Evolutionary conservation across 1,140 invertebrate genomes (phyloP), one percentile per base, ranked within the genome.

Genomic region (Eriocheir sinensis): DNA sequence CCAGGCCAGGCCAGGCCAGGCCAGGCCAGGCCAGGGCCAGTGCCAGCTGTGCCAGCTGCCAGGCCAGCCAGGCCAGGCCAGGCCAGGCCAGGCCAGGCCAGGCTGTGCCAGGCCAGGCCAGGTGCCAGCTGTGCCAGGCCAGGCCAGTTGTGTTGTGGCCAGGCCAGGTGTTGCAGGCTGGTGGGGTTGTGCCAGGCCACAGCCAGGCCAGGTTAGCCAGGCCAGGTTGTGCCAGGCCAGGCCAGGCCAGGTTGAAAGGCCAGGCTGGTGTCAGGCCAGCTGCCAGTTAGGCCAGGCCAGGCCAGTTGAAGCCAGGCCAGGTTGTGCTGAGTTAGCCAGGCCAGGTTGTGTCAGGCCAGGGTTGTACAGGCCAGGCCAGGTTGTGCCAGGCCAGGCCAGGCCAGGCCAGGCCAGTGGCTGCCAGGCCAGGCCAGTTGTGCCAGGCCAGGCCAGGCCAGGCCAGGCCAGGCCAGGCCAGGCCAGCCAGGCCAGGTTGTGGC

Each of bases 21-120:
- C 89, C 92, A 48, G 44, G 80, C 80, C 80, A 94, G 93, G 92
- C 93, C 93, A 94, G 93, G 36, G n/a, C n/a, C n/a, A n/a, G n/a
- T n/a, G n/a, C n/a, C n/a, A n/a, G n/a, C n/a, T n/a, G n/a, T n/a
- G n/a, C n/a, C n/a, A n/a, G n/a, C n/a, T n/a, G n/a, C 53, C 93
- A 95, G 93, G 91, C 92, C 93, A 95, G 91, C 91, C 94, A 95
- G 94, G 91, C 94, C 93, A 95, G 93, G 91, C 79, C 94, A 95
- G 94, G 91, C 93, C 94, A 95, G 94, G 91, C 95, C 95, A 95
- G 95, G 95, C 95, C 95, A 95, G 94, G 95, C 95, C 95, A 95
- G 95, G 95, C 72, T 40, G 89, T 90, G 95, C 91, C 95, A 96
- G 38, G 60, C 94, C 93, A 93, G 92, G 95, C 91, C 95, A 32